These are phyloP conservation scores for Plutella xylostella DNA, from an alignment of 2,888 invertebrate species.

Conservation along the genomic window DNA sequence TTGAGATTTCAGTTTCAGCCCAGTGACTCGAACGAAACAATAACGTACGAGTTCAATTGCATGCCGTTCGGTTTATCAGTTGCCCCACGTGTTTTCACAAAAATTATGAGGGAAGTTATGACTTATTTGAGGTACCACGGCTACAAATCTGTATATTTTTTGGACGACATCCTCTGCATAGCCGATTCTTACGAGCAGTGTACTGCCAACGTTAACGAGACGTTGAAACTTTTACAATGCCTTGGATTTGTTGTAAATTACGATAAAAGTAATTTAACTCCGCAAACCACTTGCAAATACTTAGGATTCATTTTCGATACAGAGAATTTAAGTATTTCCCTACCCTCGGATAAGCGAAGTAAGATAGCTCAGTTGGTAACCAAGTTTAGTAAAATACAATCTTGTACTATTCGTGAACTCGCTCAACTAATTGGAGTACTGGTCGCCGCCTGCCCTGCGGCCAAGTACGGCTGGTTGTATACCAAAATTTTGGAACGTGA, in stretches of 20 bases:
- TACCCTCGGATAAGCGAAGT: background rate
- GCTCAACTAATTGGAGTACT: background rate
- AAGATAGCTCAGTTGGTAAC: too few species aligned
- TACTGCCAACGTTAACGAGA: background rate
- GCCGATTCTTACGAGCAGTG: background rate
- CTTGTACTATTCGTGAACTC: background rate
- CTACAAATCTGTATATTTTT: background rate
- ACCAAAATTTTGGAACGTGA: background rate
- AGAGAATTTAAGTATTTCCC: background rate
- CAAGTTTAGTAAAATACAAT: background rate
- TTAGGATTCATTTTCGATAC: slow-evolving; percentile 2
- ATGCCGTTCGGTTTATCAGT: slow-evolving; percentile 1
- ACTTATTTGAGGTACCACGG: background rate
- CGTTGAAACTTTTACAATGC: background rate
- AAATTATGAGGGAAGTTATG: slow-evolving; percentile 4
- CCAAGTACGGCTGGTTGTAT: background rate
- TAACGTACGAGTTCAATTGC: background rate
- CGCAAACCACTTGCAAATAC: background rate
- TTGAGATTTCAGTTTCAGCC: slow-evolving; percentile 5
- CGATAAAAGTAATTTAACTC: background rate
- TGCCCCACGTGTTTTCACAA: slow-evolving; percentile 1
- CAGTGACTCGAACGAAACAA: background rate
- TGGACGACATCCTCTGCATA: background rate
- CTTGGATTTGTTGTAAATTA: slow-evolving; percentile 1
- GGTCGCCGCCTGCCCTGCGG: background rate